Evolutionary conservation across 2,888 invertebrate species (phyloP), one percentile per base, ranked within the genome.

Genomic region (Mellilla xanthometata): DNA sequence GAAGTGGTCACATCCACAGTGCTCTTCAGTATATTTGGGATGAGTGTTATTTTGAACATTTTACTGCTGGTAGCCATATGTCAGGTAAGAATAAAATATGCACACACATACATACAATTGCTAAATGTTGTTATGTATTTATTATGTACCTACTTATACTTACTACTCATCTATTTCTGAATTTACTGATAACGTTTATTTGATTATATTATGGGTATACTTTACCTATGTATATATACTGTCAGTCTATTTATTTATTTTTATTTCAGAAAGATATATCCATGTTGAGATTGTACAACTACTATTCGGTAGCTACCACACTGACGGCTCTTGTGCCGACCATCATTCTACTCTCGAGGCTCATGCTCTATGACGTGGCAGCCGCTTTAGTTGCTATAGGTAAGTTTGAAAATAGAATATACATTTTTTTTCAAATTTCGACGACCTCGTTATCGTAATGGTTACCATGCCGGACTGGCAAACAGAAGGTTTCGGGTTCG

Each of bases 211-310:
- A n/a, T n/a, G n/a, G n/a, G n/a, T n/a, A n/a, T n/a, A n/a, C n/a
- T n/a, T n/a, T n/a, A n/a, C n/a, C n/a, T n/a, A n/a, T n/a, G n/a
- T n/a, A n/a, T n/a, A n/a, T n/a, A n/a, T n/a, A n/a, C n/a, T n/a
- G n/a, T n/a, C n/a, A n/a, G n/a, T n/a, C n/a, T n/a, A n/a, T n/a
- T n/a, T n/a, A n/a, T n/a, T n/a, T n/a, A n/a, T n/a, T n/a, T n/a
- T n/a, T n/a, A n/a, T n/a, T 82, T 34, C 74, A 88, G 88, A 85
- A 83, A 67, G 86, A 88, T 41, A 58, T 82, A 26, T 49, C 70
- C 2, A 83, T 87, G 83, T 52, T 88, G 10, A 76, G 85, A 0
- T 49, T 88, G 2, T 88, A 84, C 57, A 77, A 80, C 50, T 84
- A 74, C 57, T 88, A 88, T 42, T 76, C 81, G 0, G 60, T 82